Conservation (phyloP, 2,113 vertebrate species). For the human (Homo sapiens) region GRCh38 chr11:70695501-70696000, state of each 20-base stretch:
- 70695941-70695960: not conserved
- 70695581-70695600: accelerated
- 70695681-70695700: not conserved
- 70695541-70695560: not conserved
- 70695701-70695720: not conserved
- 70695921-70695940: not conserved
- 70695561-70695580: not conserved
- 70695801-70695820: accelerated
- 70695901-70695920: accelerated
- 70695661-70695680: too few species aligned
- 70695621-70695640: too few species aligned
- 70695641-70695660: accelerated
- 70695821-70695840: too few species aligned
- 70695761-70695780: accelerated
- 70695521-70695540: not conserved
- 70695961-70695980: not conserved
- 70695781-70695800: accelerated
- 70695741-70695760: accelerated
- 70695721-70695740: accelerated
- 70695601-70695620: too few species aligned
- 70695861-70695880: accelerated
- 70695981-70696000: not conserved
- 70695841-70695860: accelerated
- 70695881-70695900: not conserved
- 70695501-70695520: accelerated